These are phyloP conservation scores for Galeruca laticollis DNA, from an alignment of 2,888 invertebrate species.

Conservation along the genomic window DNA sequence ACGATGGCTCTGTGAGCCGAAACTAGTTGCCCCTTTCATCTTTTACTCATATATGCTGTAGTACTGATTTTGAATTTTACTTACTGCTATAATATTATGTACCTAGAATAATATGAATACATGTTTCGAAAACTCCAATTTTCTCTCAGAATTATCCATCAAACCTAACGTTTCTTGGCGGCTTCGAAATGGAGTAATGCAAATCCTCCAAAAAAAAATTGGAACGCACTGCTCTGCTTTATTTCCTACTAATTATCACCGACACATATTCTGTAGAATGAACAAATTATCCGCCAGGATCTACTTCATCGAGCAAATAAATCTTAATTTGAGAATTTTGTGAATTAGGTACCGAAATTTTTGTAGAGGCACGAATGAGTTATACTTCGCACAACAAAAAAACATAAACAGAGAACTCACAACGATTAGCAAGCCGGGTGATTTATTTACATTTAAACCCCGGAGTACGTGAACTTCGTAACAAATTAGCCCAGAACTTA, in stretches of 20 bases:
- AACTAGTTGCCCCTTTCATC: too few species aligned
- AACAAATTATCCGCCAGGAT: conserved; percentile 31
- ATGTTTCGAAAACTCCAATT: too few species aligned
- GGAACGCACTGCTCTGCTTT: conserved; percentile 15
- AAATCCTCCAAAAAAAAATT: neutral
- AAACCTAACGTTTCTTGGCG: too few species aligned
- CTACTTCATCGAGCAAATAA: conserved; percentile 21
- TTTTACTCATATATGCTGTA: too few species aligned
- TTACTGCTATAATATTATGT: too few species aligned
- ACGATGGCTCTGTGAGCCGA: too few species aligned
- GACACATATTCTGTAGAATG: conserved; percentile 29
- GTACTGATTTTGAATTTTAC: too few species aligned
- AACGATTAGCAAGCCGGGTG: neutral
- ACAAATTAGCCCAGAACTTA: too few species aligned
- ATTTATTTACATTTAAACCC: neutral
- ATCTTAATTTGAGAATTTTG: conserved; percentile 23
- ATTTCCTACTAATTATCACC: conserved; percentile 9
- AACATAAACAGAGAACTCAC: neutral
- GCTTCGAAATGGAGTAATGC: neutral
- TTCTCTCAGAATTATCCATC: neutral
- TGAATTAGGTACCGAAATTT: neutral
- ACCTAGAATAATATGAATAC: too few species aligned
- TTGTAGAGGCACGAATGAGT: neutral
- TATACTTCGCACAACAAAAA: neutral
- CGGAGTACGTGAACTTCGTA: too few species aligned